These are phyloP conservation scores for Euzetes globulus DNA, from an alignment of 2,888 invertebrate species.

Conservation along the genomic window DNA sequence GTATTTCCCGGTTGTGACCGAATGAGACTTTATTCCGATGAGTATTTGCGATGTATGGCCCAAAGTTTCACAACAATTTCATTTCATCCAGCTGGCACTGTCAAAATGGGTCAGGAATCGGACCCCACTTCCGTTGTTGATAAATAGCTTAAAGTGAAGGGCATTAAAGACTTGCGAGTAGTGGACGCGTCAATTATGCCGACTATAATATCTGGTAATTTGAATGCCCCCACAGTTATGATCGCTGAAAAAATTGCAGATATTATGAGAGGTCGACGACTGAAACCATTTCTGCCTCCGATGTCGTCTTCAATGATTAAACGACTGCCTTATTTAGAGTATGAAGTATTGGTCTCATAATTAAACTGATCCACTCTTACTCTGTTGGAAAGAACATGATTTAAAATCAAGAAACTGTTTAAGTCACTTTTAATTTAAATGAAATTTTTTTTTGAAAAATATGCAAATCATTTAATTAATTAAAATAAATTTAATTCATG, in stretches of 20 bases:
- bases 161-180: slow-evolving; percentile 67
- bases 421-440: no score
- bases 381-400: no score
- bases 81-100: slow-evolving; percentile 53
- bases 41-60: slow-evolving; percentile 37
- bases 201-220: slow-evolving; percentile 76
- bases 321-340: no score
- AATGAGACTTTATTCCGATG: slow-evolving; percentile 33
- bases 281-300: no score
- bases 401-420: no score
- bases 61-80: slow-evolving; percentile 43
- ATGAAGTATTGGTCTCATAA: no score
- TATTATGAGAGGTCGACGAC: slow-evolving; percentile 58
- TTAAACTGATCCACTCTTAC: no score
- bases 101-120: slow-evolving; percentile 49
- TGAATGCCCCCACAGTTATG: slow-evolving; percentile 86
- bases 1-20: slow-evolving; percentile 38
- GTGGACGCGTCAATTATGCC: slow-evolving; percentile 85
- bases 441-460: no score
- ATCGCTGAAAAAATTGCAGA: slow-evolving; percentile 82
- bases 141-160: slow-evolving; percentile 47
- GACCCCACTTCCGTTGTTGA: slow-evolving; percentile 52
- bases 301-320: no score
- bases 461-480: no score
- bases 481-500: no score